phyloP scores from a whole-genome alignment of 2,797 vertebrate genomes.

The Nyctalus aviator region DNA sequence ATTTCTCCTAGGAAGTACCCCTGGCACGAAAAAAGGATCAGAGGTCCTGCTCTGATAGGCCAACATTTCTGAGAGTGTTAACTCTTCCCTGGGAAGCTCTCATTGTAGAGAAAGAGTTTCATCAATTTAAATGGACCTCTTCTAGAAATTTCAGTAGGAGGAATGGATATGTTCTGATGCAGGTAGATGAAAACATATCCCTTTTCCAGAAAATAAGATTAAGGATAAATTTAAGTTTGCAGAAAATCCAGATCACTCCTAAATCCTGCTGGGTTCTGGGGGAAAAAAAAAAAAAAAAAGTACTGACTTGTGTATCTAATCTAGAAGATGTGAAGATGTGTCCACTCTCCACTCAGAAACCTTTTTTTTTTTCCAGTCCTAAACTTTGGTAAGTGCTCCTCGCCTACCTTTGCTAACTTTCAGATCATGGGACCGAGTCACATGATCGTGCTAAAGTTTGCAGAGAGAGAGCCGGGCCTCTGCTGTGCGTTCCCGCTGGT shows the following conservation, averaged over 20 bases:
- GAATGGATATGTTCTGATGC: background rate
- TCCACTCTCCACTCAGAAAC: background rate
- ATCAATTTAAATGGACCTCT: background rate
- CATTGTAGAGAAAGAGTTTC: background rate
- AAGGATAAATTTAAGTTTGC: background rate
- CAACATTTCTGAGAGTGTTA: background rate
- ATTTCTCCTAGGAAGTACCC: background rate
- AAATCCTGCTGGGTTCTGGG: background rate
- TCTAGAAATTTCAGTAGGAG: background rate
- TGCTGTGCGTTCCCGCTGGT: too few relatives aligned
- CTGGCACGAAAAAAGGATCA: background rate
- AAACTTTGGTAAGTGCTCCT: background rate
- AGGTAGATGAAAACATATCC: background rate
- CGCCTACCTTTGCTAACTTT: background rate
- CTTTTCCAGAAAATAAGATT: conserved; percentile 10
- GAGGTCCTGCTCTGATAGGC: background rate
- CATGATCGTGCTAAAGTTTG: background rate
- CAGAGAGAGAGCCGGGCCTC: background rate
- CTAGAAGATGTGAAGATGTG: background rate
- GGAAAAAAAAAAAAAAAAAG: background rate
- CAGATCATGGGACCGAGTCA: background rate
- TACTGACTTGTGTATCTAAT: background rate
- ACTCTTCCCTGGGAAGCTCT: background rate
- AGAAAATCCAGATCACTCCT: background rate
- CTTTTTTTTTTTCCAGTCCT: background rate